Conservation (phyloP, 2,113 vertebrate genomes). For the Heptranchias perlo region DNA sequence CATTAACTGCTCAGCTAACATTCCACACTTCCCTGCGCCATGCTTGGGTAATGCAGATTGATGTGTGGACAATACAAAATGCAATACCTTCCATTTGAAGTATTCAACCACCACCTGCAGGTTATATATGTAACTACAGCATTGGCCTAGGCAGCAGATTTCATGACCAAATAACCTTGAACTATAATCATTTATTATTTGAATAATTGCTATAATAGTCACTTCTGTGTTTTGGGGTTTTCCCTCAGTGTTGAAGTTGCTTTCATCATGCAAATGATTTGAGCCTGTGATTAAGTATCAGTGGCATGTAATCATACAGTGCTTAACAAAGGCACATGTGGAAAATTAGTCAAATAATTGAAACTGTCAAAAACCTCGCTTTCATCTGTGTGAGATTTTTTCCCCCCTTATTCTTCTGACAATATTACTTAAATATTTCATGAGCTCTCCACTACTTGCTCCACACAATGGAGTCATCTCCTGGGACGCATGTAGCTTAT, state of each 20-base stretch:
- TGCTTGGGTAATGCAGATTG: not conserved
- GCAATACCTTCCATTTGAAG: not conserved
- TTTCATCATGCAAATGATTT: conserved; percentile 21
- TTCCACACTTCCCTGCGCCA: not conserved
- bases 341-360: conserved; percentile 34
- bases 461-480: conserved; percentile 9
- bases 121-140: not conserved
- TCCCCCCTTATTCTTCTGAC: conserved; percentile 2
- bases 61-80: not conserved
- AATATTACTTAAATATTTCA: conserved; percentile 34
- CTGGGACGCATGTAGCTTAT: conserved; percentile 1
- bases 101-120: conserved; percentile 15
- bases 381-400: conserved; percentile 12
- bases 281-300: conserved; percentile 25
- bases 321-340: conserved; percentile 14
- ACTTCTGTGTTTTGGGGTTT: conserved; percentile 29
- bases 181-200: conserved; percentile 32
- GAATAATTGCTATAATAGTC: conserved; percentile 34
- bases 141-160: not conserved
- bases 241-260: not conserved
- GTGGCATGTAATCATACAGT: not conserved
- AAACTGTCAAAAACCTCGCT: conserved; percentile 18
- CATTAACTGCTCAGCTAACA: conserved; percentile 22
- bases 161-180: conserved; percentile 32
- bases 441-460: conserved; percentile 9